Base-by-base conservation (phyloP, 2,797 vertebrate genomes). In the Dendrocincla tyrannina region DNA sequence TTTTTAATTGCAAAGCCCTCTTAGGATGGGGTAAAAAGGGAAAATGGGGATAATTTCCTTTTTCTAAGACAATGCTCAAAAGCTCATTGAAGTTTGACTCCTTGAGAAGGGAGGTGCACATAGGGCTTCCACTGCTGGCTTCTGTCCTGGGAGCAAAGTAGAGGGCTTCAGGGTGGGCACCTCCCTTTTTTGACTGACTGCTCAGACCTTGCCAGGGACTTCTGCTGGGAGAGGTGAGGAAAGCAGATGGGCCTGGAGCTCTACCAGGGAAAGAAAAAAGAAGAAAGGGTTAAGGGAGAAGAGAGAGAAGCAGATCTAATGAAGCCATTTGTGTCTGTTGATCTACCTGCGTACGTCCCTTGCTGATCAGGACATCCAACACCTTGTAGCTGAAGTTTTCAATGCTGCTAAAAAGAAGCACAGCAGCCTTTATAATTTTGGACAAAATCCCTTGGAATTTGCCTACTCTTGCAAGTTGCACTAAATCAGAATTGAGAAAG, bases 1-100 rank as follows among this genome's bases (percentile, higher is more conserved):
- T 37, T 94, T 96, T 97, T 72, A 64, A 95, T 79, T 73, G 74
- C 79, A 85, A 84, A 91, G 10, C 22, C 32, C 50, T 52, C 42
- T 88, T 60, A 37, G 9, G 35, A 55, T 49, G 2, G 13, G 16
- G 10, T 46, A 64, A 52, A 24, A 49, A 72, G 47, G 7, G 22
- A 53, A 85, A 84, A 93, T 37, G 5, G 50, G 25, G 11, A 66
- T 79, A 33, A 89, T 93, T 88, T 85, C 87, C 10, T 87, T 77
- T 88, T 84, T 81, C 66, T 79, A 30, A 81, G 53, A 47, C 37
- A 90, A 79, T 0, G 0, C 13, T 16, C 47, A 35, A 42, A 73
- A 93, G 32, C 58, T 53, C 37, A 27, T 0, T 0, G 28, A 49
- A 28, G 8, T 53, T 50, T 25, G 1, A 0, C 11, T 77, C 15